Evolutionary conservation across 2,113 vertebrate species (phyloP).

Genomic region (Noctilio leporinus): DNA sequence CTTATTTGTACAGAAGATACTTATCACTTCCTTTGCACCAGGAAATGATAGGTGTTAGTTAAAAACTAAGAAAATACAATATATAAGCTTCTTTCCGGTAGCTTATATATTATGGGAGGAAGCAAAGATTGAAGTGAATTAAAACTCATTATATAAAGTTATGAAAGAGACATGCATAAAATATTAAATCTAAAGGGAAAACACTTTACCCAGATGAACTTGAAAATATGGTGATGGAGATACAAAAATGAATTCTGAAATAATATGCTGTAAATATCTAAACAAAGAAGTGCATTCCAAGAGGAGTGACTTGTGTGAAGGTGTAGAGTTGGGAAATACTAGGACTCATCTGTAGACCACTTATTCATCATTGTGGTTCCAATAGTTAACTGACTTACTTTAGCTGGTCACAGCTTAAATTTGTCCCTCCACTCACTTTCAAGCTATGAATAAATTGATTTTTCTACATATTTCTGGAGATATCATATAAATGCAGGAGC

Average conservation of each 20-base stretch:
- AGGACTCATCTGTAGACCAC: not conserved
- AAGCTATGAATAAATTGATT: not conserved
- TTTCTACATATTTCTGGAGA: not conserved
- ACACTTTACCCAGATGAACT: no score
- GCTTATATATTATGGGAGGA: not conserved
- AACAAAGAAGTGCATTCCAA: not conserved
- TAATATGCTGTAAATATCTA: not conserved
- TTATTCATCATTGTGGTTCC: not conserved
- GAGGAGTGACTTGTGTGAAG: not conserved
- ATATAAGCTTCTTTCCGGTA: slow-evolving; percentile 7
- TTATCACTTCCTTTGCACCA: not conserved
- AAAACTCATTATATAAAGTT: slow-evolving; percentile 17
- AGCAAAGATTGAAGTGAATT: slow-evolving; percentile 18
- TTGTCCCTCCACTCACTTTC: not conserved
- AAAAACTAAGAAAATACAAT: slow-evolving; percentile 38
- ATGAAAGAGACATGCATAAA: not conserved
- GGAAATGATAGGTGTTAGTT: not conserved
- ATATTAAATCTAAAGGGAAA: not conserved
- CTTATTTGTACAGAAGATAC: slow-evolving; percentile 2
- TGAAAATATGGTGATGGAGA: no score
- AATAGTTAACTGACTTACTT: not conserved
- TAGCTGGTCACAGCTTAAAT: not conserved
- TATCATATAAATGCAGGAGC: not conserved
- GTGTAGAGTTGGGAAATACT: not conserved
- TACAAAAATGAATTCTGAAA: not conserved